These are phyloP conservation scores for Myotis vivesi DNA, from an alignment of 2,797 vertebrate genomes.

Conservation along the genomic window DNA sequence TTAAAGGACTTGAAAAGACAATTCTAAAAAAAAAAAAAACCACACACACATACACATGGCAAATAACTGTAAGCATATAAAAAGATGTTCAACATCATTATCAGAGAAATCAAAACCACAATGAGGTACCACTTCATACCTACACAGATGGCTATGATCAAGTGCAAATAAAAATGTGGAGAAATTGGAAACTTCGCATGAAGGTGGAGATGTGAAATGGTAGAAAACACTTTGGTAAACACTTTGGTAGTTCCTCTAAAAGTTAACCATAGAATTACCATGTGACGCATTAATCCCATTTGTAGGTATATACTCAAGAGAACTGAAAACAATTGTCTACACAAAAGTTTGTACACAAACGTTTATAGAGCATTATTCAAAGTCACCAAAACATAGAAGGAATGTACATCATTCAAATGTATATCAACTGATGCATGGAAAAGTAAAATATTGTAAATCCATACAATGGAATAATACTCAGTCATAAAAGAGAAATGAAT, in stretches of 20 bases:
- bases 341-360: not conserved
- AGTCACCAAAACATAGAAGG: not conserved
- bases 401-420: not conserved
- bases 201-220: not conserved
- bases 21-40: not conserved
- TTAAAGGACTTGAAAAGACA: not conserved
- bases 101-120: not conserved
- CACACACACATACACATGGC: not conserved
- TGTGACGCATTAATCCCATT: not conserved
- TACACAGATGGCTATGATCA: not conserved
- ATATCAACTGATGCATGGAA: not conserved
- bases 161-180: not conserved
- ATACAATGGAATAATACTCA: not conserved
- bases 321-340: not conserved
- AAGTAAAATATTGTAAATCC: not conserved
- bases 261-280: not conserved
- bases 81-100: not conserved
- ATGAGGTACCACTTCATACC: not conserved
- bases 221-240: not conserved
- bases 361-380: not conserved
- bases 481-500: constrained; percentile 2
- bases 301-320: not conserved
- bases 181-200: not conserved
- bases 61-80: not conserved
- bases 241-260: not conserved